Percentiles rank a stretch among this genome's conserved stretches.
phyloP scores from a whole-genome alignment of 1,140 invertebrate genomes.

The Bombus superbus region DNA sequence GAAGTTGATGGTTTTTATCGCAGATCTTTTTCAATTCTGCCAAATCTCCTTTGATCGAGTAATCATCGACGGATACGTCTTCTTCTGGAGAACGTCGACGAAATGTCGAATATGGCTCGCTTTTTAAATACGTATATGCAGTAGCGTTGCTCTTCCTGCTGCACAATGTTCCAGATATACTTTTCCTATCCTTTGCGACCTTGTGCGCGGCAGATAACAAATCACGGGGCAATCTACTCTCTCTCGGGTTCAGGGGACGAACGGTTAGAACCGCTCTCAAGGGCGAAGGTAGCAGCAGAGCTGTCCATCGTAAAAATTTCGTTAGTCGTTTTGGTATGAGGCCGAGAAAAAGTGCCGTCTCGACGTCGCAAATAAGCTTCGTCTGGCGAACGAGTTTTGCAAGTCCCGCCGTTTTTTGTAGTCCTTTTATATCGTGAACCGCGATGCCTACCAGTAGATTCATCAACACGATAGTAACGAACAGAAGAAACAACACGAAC shows the following conservation, averaged over 20 bases:
- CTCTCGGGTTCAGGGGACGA: conserved; percentile 90
- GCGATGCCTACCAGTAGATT: conserved; percentile 91
- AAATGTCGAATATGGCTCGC: conserved; percentile 53
- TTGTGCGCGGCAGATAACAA: conserved; percentile 89
- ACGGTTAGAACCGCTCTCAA: conserved; percentile 90
- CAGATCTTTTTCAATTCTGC: conserved; percentile 72
- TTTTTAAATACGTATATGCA: conserved; percentile 57
- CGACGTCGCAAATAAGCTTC: conserved; percentile 89
- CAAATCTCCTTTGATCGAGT: conserved; percentile 67
- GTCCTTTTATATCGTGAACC: conserved; percentile 90
- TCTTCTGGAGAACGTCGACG: conserved; percentile 50
- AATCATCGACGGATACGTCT: conserved; percentile 37
- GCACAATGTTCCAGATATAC: conserved; percentile 25
- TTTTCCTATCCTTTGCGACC: conserved; percentile 88
- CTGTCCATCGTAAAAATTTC: conserved; percentile 88
- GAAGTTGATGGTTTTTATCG: conserved; percentile 72
- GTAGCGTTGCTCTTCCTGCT: conserved; percentile 63
- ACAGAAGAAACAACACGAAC: conserved; percentile 89
- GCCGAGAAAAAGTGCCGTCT: conserved; percentile 87
- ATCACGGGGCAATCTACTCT: conserved; percentile 89
- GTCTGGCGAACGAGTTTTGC: conserved; percentile 91
- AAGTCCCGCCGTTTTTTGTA: conserved; percentile 89
- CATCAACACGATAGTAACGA: conserved; percentile 92
- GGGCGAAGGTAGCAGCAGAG: conserved; percentile 89
- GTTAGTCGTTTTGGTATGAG: conserved; percentile 88